Conservation (phyloP, 2,113 vertebrate genomes). For the Sarotherodon lohbergeri region DNA sequence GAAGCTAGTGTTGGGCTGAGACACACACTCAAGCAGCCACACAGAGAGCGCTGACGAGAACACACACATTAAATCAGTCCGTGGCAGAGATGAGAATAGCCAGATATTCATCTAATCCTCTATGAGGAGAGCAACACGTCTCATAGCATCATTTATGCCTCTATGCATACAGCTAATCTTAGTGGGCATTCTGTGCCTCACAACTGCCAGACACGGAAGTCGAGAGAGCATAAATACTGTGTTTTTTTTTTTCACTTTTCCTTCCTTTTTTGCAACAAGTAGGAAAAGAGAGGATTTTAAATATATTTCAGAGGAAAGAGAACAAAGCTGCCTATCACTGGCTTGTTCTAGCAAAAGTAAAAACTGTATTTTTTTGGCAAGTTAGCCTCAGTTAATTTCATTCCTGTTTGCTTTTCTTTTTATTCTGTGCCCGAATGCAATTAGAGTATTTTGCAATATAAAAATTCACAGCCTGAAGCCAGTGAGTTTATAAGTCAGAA, state of each 20-base stretch:
- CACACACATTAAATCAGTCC: slow-evolving; percentile 11
- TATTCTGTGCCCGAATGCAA: background rate
- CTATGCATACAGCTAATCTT: slow-evolving; percentile 18
- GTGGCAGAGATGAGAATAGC: slow-evolving; percentile 5
- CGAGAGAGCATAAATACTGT: background rate
- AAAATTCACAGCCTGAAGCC: background rate
- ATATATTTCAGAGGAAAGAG: background rate
- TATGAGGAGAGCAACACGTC: slow-evolving; percentile 26
- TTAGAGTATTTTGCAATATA: background rate
- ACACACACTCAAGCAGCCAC: slow-evolving; percentile 14
- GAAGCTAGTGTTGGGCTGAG: background rate
- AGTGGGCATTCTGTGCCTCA: slow-evolving; percentile 13
- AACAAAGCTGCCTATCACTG: background rate
- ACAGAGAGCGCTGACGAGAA: slow-evolving; percentile 1
- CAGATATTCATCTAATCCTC: slow-evolving; percentile 55
- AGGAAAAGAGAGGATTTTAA: background rate
- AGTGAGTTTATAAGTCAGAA: background rate
- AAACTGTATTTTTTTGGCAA: background rate
- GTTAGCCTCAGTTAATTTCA: background rate
- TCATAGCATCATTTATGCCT: slow-evolving; percentile 17
- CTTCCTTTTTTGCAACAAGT: background rate
- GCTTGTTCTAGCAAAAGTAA: background rate
- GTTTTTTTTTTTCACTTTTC: accelerated
- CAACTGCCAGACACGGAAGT: background rate
- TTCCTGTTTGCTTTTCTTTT: background rate